These are phyloP conservation scores for Pediacus dermestoides DNA, from an alignment of 2,888 invertebrate genomes.

Conservation along the genomic window DNA sequence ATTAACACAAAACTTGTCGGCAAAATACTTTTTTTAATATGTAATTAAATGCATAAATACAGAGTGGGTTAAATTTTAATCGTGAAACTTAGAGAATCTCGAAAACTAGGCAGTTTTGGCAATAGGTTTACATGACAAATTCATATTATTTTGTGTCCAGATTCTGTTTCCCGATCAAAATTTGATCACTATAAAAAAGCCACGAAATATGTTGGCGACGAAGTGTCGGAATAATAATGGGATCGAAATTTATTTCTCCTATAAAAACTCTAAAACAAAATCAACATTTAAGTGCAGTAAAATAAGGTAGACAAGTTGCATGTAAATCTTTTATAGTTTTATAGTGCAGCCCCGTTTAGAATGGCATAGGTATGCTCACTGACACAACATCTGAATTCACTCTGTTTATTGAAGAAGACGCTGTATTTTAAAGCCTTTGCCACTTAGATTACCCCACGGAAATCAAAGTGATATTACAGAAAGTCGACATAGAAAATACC, in stretches of 20 bases:
- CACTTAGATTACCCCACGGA: slow-evolving; percentile 3
- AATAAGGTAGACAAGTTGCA: slow-evolving; percentile 2
- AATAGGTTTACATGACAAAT: too few relatives aligned
- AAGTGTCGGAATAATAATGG: too few relatives aligned
- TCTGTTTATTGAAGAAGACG: slow-evolving; percentile 1
- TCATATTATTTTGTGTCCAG: too few relatives aligned
- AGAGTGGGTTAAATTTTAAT: too few relatives aligned
- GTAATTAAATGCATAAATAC: too few relatives aligned
- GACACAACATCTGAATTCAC: slow-evolving; percentile 3
- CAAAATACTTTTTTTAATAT: too few relatives aligned
- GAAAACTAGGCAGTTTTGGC: too few relatives aligned
- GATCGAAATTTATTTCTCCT: too few relatives aligned
- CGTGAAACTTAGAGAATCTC: too few relatives aligned
- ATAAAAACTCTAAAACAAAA: slow-evolving; percentile 6
- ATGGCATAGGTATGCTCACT: slow-evolving; percentile 1
- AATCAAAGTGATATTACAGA: slow-evolving; percentile 2
- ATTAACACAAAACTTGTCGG: too few relatives aligned
- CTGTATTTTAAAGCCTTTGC: not conserved
- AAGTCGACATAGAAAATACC: slow-evolving; percentile 1
- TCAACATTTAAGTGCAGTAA: slow-evolving; percentile 7
- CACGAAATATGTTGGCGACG: too few relatives aligned
- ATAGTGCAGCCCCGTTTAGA: too few relatives aligned
- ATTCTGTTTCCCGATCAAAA: slow-evolving; percentile 3
- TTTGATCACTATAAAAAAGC: slow-evolving; percentile 5
- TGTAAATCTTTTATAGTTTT: slow-evolving; percentile 9